Percentiles rank a stretch among this genome's conserved stretches.
phyloP scores from a whole-genome alignment of 1,140 invertebrate genomes.

The Trichogramma pretiosum region DNA sequence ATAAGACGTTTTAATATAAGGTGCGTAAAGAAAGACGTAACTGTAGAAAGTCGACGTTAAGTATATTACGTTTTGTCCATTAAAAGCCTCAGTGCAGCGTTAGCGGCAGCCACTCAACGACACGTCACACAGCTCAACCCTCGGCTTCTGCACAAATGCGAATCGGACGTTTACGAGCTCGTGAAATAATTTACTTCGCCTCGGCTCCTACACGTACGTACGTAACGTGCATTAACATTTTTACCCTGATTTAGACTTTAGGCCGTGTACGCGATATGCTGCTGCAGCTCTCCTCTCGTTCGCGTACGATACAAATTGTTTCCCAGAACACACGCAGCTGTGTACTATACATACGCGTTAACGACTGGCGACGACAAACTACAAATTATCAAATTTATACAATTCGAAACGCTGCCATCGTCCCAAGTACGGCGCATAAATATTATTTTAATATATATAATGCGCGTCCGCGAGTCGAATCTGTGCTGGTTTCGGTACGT shows the following conservation, averaged over 20 bases:
- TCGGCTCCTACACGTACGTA: too few species aligned
- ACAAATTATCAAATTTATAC: too few species aligned
- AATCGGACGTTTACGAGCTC: slow-evolving; percentile 5
- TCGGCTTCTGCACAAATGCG: slow-evolving; percentile 10
- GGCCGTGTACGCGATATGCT: background rate
- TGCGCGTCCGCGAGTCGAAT: too few species aligned
- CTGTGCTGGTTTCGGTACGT: too few species aligned
- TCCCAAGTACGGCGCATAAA: too few species aligned
- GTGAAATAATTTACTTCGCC: slow-evolving; percentile 7
- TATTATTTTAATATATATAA: too few species aligned
- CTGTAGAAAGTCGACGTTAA: slow-evolving; percentile 7
- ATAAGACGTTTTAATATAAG: background rate
- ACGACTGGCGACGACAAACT: background rate
- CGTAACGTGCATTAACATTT: slow-evolving; percentile 6
- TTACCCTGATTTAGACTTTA: background rate
- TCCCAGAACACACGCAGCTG: background rate
- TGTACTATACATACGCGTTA: background rate
- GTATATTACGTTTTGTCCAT: slow-evolving; percentile 8
- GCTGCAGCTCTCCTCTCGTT: too few species aligned
- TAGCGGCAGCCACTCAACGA: too few species aligned
- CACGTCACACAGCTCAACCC: too few species aligned
- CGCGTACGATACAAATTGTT: background rate
- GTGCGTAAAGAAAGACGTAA: slow-evolving; percentile 1
- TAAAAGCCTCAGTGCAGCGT: too few species aligned
- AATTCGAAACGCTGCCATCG: too few species aligned